Base-by-base conservation (phyloP, 2,888 invertebrate genomes). In the Drosophila flavopinicola region DNA sequence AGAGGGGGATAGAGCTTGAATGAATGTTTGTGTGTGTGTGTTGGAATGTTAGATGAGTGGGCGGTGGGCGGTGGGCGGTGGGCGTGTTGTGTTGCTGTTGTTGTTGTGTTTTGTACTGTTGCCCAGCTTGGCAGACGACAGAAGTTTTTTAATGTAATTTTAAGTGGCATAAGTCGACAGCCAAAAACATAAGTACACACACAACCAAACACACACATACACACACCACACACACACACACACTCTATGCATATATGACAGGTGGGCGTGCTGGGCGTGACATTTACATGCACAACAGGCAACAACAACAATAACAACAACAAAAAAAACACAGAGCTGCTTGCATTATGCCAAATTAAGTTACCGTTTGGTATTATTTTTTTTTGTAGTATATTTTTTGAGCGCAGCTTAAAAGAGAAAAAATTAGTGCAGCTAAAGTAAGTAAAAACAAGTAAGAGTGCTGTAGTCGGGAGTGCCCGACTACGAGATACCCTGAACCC, bases 111-210 rank as follows among this genome's bases (percentile, higher is more conserved):
- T 24, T 57, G 33, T 11, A 6, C 20, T 24, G 42, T 47, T 63
- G 58, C 56, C 35, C 59, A 47, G 73, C 64, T 57, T 66, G 61
- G 67, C 80, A 58, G 65, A 60, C 78, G 49, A 58, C 66, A 63
- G 69, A 87, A 83, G 61, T 85, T 83, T 85, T 85, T 83, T 87
- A 87, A 83, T 83, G 83, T 83, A 87, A 83, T 85, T 83, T 84
- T 83, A 84, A 84, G 88, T 85, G 88, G 84, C 82, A 85, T 83
- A 83, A 83, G 82, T 75, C 84, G 82, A 85, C 82, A 85, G 84
- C 77, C 84, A 57, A 82, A 74, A 64, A 61, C 57, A 61, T 64
- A 68, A 60, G 60, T 44, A 65, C 64, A 48, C 54, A 42, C 54
- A 56, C 52, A 61, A 48, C 38, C 47, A 39, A 37, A 27, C 15